A percentile compares a stretch with the other conserved stretches of the same genome.
Conservation (phyloP, 2,888 invertebrate species). For the Epistrophella euchroma region DNA sequence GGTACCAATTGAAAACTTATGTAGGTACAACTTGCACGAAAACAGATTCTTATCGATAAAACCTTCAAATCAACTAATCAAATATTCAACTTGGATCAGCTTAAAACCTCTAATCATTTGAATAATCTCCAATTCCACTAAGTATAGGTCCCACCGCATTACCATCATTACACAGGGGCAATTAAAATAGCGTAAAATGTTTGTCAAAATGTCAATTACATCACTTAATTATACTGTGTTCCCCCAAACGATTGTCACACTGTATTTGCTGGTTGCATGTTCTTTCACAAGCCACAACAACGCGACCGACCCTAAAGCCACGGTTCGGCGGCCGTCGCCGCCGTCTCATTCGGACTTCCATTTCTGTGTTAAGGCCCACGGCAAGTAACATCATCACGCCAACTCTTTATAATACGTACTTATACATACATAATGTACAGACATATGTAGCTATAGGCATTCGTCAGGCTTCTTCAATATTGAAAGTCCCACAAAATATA, state of each 20-base stretch:
- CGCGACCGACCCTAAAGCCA: constrained; percentile 23
- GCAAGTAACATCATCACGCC: constrained; percentile 12
- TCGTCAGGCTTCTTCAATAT: constrained; percentile 32
- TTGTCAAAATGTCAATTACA: constrained; percentile 72
- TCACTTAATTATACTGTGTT: constrained; percentile 60
- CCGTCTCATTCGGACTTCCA: constrained; percentile 12
- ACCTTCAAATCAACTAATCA: constrained; percentile 17
- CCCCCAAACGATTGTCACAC: constrained; percentile 29
- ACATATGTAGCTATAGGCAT: background rate
- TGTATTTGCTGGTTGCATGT: constrained; percentile 10
- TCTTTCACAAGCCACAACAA: constrained; percentile 3
- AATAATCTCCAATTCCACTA: constrained; percentile 10
- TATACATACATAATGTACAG: background rate
- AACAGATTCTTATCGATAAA: background rate
- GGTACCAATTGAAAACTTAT: background rate
- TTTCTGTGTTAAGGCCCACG: constrained; percentile 25
- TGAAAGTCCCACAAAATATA: constrained; percentile 23
- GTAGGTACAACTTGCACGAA: background rate
- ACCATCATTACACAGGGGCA: background rate
- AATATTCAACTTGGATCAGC: constrained; percentile 6
- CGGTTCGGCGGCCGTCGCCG: no score
- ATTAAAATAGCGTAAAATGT: constrained; percentile 64
- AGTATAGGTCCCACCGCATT: background rate
- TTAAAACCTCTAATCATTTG: constrained; percentile 1
- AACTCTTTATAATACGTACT: no score